Evolutionary conservation across 2,113 vertebrate species (phyloP), one percentile per base, ranked within the genome.

Genomic region (Nanorana parkeri): DNA sequence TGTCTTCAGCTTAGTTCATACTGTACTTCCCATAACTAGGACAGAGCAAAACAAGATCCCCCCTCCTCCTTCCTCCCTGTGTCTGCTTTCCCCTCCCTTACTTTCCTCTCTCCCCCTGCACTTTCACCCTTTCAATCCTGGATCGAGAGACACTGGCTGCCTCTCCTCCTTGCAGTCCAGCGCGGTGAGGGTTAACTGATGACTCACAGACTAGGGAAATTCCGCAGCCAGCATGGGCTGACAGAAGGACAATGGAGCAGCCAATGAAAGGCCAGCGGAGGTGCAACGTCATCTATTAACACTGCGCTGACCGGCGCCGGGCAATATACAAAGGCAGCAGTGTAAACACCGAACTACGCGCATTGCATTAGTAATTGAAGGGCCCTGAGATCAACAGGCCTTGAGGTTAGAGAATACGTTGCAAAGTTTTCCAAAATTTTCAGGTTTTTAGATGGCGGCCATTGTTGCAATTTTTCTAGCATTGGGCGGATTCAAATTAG

Each of bases 171-270:
- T 32, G 28, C 28, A 17, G 52, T 26, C 41, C 24, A 21, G 69
- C 47, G 13, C 0, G 4, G 11, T n/a, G 60, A 19, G 63, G 61
- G 79, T 75, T 71, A 54, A 77, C 1, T 21, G 63, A 21, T 77
- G 78, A 78, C 32, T 81, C 74, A 71, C 19, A 41, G 52, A 41
- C 28, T 20, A 71, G 77, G 77, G 74, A 67, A 71, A 68, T 60
- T 64, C 76, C 64, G 63, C 72, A 66, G 32, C 64, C 72, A 63
- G 20, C 64, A 80, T 68, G 78, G 67, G 68, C 73, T 65, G 79
- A 81, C 65, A 81, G 26, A 78, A 21, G 55, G 51, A 32, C 21
- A 66, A 13, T 5, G 58, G 75, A 5, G 28, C 60, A 54, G 72
- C 65, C 77, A 15, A 36, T 71, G 56, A 78, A 54, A 28, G 67